These are phyloP conservation scores for Eudyptes chrysolophus DNA, from an alignment of 2,113 vertebrate genomes.

Conservation along the genomic window DNA sequence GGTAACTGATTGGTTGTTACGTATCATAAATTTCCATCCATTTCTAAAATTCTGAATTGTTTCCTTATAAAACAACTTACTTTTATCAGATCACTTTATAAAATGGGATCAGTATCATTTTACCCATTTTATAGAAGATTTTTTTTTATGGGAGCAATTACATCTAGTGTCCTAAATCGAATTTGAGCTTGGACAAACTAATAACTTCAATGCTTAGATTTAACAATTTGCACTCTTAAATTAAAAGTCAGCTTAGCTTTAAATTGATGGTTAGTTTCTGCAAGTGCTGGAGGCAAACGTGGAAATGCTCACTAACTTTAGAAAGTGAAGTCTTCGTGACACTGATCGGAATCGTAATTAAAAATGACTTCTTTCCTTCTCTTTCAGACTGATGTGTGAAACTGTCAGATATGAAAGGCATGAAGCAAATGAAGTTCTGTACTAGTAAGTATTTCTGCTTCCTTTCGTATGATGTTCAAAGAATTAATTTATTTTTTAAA, in stretches of 20 bases:
- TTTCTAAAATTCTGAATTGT: background rate
- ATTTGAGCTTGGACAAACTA: background rate
- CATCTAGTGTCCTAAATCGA: background rate
- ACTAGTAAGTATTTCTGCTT: slow-evolving; percentile 89
- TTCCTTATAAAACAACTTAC: background rate
- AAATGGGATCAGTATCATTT: background rate
- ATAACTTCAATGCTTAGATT: background rate
- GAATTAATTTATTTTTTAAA: background rate
- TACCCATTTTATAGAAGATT: background rate
- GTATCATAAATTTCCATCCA: background rate
- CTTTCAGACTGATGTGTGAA: slow-evolving; percentile 95
- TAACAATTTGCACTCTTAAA: background rate
- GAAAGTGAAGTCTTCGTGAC: background rate
- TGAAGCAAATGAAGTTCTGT: slow-evolving; percentile 97
- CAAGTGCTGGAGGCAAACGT: background rate
- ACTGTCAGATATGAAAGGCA: slow-evolving; percentile 95
- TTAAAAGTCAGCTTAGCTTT: background rate
- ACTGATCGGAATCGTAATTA: background rate
- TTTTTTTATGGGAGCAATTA: background rate
- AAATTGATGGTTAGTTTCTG: background rate
- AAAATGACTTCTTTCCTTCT: slow-evolving; percentile 13
- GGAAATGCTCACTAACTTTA: background rate
- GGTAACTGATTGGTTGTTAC: background rate
- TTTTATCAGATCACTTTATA: background rate
- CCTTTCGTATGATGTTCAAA: background rate